These are phyloP conservation scores for Drosophila anomelani DNA, from an alignment of 2,888 invertebrate genomes.

Conservation along the genomic window DNA sequence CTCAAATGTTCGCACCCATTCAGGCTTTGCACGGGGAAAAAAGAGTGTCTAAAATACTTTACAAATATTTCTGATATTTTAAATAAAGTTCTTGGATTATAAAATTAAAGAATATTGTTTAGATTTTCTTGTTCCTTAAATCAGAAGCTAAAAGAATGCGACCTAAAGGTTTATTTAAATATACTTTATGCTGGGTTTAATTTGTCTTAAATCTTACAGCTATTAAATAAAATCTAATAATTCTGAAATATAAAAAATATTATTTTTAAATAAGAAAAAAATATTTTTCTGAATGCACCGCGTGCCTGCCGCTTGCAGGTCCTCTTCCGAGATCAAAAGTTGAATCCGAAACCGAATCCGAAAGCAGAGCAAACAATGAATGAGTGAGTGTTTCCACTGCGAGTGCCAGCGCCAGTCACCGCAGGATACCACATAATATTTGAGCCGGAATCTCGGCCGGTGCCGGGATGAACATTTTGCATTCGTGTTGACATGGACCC, in stretches of 20 bases:
- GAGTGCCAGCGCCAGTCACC: conserved; percentile 54
- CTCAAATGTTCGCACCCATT: conserved; percentile 22
- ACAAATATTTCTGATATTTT: not conserved
- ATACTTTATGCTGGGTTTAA: not conserved
- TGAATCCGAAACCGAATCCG: conserved; percentile 44
- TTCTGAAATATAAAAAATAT: not conserved
- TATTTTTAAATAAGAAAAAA: not conserved
- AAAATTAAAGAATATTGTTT: not conserved
- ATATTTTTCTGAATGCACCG: not conserved
- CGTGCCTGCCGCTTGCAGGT: conserved; percentile 37
- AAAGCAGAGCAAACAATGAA: conserved; percentile 74
- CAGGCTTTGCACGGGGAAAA: conserved; percentile 1
- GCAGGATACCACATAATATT: conserved; percentile 80
- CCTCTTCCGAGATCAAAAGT: conserved; percentile 67
- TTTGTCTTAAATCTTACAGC: not conserved
- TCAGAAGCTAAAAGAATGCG: not conserved
- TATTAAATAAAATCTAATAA: not conserved
- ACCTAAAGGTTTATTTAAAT: not conserved
- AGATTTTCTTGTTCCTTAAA: not conserved
- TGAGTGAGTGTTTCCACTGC: conserved; percentile 38
- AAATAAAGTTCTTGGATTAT: not conserved
- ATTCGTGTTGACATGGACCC: conserved; percentile 28
- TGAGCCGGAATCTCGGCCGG: conserved; percentile 55
- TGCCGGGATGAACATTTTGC: conserved; percentile 36
- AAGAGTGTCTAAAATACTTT: not conserved